Conservation (phyloP, 2,797 vertebrate species). For the Crossoptilon crossoptilon region DNA sequence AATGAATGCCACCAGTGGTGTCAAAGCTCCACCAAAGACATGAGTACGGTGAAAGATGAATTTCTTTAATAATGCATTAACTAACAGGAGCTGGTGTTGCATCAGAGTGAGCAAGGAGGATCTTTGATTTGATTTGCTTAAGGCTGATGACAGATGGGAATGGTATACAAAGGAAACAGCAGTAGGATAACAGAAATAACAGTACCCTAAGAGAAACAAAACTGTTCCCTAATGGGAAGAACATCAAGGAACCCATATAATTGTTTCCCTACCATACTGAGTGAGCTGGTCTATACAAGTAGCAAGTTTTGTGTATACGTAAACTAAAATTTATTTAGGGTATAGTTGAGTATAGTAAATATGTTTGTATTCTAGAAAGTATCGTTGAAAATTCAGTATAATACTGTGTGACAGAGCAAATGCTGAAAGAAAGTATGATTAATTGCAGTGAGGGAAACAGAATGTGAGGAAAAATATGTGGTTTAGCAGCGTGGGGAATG, state of each 20-base stretch:
- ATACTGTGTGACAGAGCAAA: background rate
- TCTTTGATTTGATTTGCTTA: background rate
- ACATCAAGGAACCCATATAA: background rate
- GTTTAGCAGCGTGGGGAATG: background rate
- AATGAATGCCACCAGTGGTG: background rate
- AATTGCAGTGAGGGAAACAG: background rate
- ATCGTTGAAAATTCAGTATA: background rate
- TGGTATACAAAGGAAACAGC: background rate
- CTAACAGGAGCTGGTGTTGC: background rate
- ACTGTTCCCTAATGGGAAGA: slow-evolving; percentile 1
- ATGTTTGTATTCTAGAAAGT: background rate
- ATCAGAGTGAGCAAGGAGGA: background rate
- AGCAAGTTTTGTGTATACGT: background rate
- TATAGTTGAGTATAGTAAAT: background rate
- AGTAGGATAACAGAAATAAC: background rate
- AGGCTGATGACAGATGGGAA: background rate
- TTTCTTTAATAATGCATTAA: background rate
- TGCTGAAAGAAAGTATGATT: background rate
- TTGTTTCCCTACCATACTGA: background rate
- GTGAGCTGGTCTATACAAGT: background rate
- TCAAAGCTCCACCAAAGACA: background rate
- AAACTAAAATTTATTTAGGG: background rate
- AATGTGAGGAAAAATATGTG: background rate
- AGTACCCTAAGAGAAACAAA: background rate
- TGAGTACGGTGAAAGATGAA: background rate